A percentile compares a stretch with the other conserved stretches of the same genome.
Evolutionary conservation across 2,888 invertebrate species (phyloP).

Genomic region (Drosophila birchii): DNA sequence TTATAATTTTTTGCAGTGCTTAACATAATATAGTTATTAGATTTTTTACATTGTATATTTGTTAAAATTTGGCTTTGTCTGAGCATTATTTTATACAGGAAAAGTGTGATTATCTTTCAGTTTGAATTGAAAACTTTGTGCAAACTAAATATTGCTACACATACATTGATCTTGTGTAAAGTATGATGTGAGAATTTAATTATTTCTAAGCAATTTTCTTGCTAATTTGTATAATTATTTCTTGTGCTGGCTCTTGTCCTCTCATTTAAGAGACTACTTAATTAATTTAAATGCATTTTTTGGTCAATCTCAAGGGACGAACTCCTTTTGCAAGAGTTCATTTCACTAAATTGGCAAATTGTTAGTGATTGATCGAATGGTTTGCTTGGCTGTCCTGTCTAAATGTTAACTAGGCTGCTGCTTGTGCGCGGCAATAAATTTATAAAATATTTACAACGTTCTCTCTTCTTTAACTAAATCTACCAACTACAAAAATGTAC

Average conservation of each 20-base stretch:
- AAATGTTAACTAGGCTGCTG: slow-evolving; percentile 77
- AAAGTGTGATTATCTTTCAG: slow-evolving; percentile 30
- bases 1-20: slow-evolving; percentile 25
- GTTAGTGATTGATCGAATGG: slow-evolving; percentile 28
- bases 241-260: slow-evolving; percentile 18
- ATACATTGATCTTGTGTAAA: slow-evolving; percentile 7
- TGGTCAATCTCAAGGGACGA: slow-evolving; percentile 59
- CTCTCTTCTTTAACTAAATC: slow-evolving; percentile 63
- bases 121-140: slow-evolving; percentile 52
- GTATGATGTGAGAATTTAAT: slow-evolving; percentile 24
- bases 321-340: slow-evolving; percentile 36
- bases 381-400: slow-evolving; percentile 36
- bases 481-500: slow-evolving; percentile 74
- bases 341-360: slow-evolving; percentile 66
- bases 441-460: slow-evolving; percentile 75
- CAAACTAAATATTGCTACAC: slow-evolving; percentile 57
- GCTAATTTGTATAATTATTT: slow-evolving; percentile 30
- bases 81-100: slow-evolving; percentile 69
- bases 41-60: slow-evolving; percentile 66
- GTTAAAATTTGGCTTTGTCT: slow-evolving; percentile 71
- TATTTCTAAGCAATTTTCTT: slow-evolving; percentile 49
- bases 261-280: slow-evolving; percentile 44
- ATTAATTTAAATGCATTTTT: slow-evolving; percentile 61
- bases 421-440: slow-evolving; percentile 51
- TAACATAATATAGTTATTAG: slow-evolving; percentile 36